Base-by-base conservation (phyloP, 2,797 vertebrate species). In the Pantherophis vulpinus region DNA sequence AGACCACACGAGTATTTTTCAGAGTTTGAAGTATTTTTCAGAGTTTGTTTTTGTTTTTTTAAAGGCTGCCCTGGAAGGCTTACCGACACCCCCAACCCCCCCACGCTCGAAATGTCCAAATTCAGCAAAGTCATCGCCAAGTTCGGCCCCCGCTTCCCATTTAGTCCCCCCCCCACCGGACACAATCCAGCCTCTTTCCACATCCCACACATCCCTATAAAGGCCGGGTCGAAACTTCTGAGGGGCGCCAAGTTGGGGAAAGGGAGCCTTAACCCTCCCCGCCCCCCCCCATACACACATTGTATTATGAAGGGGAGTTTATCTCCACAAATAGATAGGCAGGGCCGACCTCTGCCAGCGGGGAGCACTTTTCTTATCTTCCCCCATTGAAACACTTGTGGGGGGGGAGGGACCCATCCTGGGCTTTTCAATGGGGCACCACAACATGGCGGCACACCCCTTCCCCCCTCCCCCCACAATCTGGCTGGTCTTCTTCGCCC, bases 371-470 rank as follows among this genome's bases (percentile, higher is more conserved):
- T 87, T 9, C 86, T 58, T 0, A 20, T 58, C 55, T 13, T 4
- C 10, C 55, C 3, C 29, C 54, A 25, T 5, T 42, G 9, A 47
- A 83, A 47, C 10, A 25, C 37, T 4, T 51, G 47, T 55, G 55
- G 23, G 25, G 11, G 90, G 9, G 13, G 55, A 56, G 13, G 14
- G 1, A 5, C 13, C 83, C n/a, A 14, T 51, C 51, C 14, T 25
- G 5, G 7, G 20, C 29, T 59, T 54, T 66, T 87, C 51, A 87
- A 66, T 8, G 47, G 42, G 42, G 20, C 32, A 37, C 9, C 88
- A 10, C 74, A 93, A 90, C 59, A 93, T 93, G 92, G 92, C 92
- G 74, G 88, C 88, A 60, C 32, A 29, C 20, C 86, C 54, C 5
- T 6, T 23, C 8, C 1, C 23, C 13, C 47, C 5, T 32, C 25